Conservation (phyloP, 1,140 invertebrate genomes). For the Aphis craccivora region DNA sequence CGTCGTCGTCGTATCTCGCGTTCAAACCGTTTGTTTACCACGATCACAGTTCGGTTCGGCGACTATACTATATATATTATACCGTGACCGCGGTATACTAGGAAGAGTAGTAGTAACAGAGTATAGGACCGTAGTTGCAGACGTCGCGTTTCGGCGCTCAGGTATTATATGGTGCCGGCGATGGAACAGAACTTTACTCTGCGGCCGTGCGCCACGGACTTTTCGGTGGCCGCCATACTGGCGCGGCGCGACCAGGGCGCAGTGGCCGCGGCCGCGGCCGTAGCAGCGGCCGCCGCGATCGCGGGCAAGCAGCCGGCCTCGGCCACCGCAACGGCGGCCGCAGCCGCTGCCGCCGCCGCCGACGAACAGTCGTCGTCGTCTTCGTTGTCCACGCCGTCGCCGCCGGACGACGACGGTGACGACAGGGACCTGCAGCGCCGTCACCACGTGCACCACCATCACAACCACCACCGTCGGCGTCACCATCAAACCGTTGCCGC, state of each 20-base stretch:
- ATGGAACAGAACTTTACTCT: constrained; percentile 59
- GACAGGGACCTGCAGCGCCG: neutral
- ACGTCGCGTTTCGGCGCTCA: neutral
- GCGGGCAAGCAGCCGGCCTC: constrained; percentile 83
- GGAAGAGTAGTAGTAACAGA: no score
- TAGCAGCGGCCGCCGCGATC: constrained; percentile 68
- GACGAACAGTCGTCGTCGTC: neutral
- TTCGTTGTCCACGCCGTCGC: neutral
- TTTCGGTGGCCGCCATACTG: constrained; percentile 94
- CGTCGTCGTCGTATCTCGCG: no score
- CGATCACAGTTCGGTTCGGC: neutral
- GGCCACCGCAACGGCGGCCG: neutral
- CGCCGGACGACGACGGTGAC: neutral
- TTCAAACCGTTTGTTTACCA: neutral
- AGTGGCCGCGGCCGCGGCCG: constrained; percentile 3
- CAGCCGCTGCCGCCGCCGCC: neutral
- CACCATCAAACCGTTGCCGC: neutral
- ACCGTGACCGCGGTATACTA: neutral
- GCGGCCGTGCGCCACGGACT: constrained; percentile 77
- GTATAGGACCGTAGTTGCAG: neutral
- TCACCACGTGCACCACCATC: constrained; percentile 62
- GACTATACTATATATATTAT: no score
- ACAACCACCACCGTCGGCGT: neutral
- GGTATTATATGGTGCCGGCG: constrained; percentile 44
- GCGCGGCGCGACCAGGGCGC: constrained; percentile 66